Conservation (phyloP, 2,113 vertebrate species). For the Pterocles burchelli region DNA sequence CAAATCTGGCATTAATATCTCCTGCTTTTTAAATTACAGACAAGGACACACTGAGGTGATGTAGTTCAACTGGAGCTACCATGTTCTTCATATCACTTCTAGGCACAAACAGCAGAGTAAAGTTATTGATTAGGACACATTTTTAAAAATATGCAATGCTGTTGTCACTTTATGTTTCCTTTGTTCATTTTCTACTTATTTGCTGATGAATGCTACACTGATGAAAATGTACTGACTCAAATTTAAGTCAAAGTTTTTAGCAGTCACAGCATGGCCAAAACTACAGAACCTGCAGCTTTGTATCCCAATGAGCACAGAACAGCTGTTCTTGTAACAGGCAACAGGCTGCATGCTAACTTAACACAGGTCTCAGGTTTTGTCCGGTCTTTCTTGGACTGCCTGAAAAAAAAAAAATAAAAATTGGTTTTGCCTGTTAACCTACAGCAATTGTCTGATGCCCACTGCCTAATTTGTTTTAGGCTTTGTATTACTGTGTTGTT, state of each 20-base stretch:
- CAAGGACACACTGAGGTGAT: not conserved
- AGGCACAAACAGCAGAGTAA: not conserved
- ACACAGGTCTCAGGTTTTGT: not conserved
- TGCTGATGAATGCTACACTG: not conserved
- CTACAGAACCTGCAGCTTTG: not conserved
- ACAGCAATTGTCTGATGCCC: not conserved
- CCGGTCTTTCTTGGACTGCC: not conserved
- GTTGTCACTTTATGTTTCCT: not conserved
- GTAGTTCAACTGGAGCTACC: not conserved
- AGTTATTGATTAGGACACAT: not conserved
- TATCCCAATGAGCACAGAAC: accelerated
- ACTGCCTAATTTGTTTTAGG: not conserved
- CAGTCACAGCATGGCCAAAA: not conserved
- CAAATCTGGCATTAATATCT: not conserved
- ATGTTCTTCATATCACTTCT: not conserved
- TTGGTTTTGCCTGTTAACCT: not conserved
- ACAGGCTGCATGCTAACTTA: not conserved
- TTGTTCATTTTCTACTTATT: not conserved
- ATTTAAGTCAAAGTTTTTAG: not conserved
- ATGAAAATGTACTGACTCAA: not conserved
- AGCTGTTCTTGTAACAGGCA: not conserved
- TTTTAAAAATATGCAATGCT: not conserved
- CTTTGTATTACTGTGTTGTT: not conserved
- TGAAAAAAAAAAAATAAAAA: not conserved
- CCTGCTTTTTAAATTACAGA: not conserved